Percentiles rank a stretch among this genome's conserved stretches.
Conservation (phyloP, 1,140 invertebrate genomes). For the Eupristina koningsbergeri region DNA sequence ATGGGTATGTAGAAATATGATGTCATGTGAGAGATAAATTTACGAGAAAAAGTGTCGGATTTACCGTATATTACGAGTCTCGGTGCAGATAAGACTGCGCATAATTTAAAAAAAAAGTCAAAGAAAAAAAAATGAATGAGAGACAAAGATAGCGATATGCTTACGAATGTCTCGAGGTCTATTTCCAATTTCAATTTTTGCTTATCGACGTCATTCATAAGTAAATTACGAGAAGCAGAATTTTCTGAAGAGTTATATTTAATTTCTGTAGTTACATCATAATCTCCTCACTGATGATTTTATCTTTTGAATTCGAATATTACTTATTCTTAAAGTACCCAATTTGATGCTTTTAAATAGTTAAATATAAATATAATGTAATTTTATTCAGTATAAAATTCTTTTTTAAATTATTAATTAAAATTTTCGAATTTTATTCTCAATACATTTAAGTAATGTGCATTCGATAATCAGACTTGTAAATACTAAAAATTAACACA, state of each 20-base stretch:
- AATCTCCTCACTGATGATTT: no score
- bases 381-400: no score
- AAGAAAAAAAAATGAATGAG: background rate
- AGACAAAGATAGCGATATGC: background rate
- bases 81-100: slow-evolving; percentile 59
- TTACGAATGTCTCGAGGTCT: slow-evolving; percentile 19
- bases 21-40: slow-evolving; percentile 57
- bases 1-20: slow-evolving; percentile 35
- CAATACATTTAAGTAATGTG: no score
- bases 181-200: slow-evolving; percentile 34
- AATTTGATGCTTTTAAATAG: background rate
- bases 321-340: background rate
- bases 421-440: no score
- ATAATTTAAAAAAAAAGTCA: slow-evolving; percentile 55
- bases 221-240: background rate
- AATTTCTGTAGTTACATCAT: background rate
- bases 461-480: no score
- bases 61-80: slow-evolving; percentile 53
- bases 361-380: no score
- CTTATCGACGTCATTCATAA: slow-evolving; percentile 27
- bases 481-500: no score
- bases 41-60: slow-evolving; percentile 51
- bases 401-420: no score
- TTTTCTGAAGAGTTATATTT: background rate
- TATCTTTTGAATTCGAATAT: background rate